phyloP scores from a whole-genome alignment of 2,113 vertebrate species.

The Orthonyx spaldingii region DNA sequence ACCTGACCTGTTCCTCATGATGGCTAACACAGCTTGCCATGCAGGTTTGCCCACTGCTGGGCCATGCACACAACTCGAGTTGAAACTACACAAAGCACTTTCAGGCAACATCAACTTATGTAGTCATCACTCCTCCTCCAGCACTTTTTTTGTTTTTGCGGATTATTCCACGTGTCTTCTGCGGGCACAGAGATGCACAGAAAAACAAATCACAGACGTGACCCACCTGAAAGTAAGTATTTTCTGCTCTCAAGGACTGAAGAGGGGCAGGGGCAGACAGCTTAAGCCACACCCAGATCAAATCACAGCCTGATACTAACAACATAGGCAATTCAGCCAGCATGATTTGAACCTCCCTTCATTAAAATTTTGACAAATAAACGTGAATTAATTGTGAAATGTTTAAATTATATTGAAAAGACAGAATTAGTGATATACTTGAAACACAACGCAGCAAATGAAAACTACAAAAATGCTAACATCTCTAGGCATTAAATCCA shows the following conservation, averaged over 20 bases:
- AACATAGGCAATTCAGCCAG: fast-evolving
- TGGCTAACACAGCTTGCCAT: too few relatives aligned
- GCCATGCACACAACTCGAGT: not conserved
- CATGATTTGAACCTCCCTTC: fast-evolving
- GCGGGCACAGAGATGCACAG: not conserved
- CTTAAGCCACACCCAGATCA: not conserved
- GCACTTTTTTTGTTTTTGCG: not conserved
- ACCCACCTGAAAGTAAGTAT: not conserved
- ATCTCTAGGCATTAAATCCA: not conserved
- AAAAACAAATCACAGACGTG: not conserved
- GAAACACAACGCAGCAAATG: not conserved
- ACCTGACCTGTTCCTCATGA: not conserved
- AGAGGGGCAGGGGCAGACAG: not conserved
- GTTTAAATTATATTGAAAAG: not conserved
- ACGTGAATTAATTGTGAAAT: not conserved
- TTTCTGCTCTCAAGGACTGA: not conserved
- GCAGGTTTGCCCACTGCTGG: not conserved
- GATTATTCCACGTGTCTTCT: not conserved
- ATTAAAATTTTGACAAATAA: not conserved
- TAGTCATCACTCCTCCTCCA: not conserved
- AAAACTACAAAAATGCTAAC: not conserved
- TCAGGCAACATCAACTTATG: fast-evolving
- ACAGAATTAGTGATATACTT: not conserved
- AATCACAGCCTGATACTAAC: not conserved
- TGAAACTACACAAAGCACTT: not conserved